Percentiles rank a stretch among this genome's conserved stretches.
Evolutionary conservation across 2,797 vertebrate genomes (phyloP).

Genomic region (Sphenodon punctatus): DNA sequence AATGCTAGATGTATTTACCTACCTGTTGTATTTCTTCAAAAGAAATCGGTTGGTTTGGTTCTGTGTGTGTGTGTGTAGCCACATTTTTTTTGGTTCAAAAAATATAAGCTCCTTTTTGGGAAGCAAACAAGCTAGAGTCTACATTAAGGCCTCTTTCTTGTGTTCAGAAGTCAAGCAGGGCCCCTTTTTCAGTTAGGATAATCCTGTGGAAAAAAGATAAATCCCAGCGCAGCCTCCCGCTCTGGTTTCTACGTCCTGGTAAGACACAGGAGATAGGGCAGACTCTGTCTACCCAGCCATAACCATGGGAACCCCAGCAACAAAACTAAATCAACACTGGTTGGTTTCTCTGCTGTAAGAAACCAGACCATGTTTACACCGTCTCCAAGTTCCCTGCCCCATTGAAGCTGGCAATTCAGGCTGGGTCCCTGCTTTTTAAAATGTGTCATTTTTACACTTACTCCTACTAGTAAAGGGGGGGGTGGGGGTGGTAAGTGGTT

Average conservation of each 20-base stretch:
- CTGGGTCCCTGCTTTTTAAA: neutral
- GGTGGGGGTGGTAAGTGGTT: neutral
- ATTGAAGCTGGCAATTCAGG: neutral
- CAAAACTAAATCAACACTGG: neutral
- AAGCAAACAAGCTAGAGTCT: too few relatives aligned
- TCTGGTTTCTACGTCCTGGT: neutral
- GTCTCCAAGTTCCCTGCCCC: neutral
- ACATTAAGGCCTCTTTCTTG: too few relatives aligned
- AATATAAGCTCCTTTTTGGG: too few relatives aligned
- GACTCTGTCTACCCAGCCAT: neutral
- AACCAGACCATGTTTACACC: neutral
- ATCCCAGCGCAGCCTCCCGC: neutral
- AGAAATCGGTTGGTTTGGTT: too few relatives aligned
- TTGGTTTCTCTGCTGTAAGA: too few relatives aligned
- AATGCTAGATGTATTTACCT: too few relatives aligned
- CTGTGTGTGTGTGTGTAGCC: too few relatives aligned
- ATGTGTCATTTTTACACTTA: neutral
- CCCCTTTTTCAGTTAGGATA: too few relatives aligned
- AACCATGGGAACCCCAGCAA: neutral
- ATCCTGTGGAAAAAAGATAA: neutral
- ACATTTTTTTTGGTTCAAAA: too few relatives aligned
- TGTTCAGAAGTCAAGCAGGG: too few relatives aligned
- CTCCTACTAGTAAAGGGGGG: neutral
- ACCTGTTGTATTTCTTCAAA: too few relatives aligned
- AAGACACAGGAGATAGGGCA: neutral